A percentile compares a stretch with the other conserved stretches of the same genome.
Conservation (phyloP, 2,113 vertebrate species). For the Pteruthius melanotis region DNA sequence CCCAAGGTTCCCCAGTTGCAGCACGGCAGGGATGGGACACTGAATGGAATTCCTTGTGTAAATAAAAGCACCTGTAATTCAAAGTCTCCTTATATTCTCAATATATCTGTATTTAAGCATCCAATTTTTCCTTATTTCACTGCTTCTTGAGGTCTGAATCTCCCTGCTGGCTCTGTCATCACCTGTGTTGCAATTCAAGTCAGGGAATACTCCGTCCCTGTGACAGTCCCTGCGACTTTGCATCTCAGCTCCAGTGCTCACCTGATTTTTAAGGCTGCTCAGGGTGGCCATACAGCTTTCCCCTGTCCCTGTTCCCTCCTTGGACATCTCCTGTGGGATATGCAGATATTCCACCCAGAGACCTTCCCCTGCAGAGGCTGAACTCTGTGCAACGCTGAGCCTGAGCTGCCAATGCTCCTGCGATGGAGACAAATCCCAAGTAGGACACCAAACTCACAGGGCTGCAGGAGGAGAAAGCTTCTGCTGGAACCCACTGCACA, state of each 20-base stretch:
- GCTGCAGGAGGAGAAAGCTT: not conserved
- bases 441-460: constrained; percentile 21
- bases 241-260: not conserved
- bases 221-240: not conserved
- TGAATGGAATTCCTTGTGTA: accelerated
- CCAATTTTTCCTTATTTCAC: not conserved
- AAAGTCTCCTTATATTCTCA: not conserved
- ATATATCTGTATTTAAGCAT: not conserved
- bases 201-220: not conserved
- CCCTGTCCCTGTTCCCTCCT: not conserved
- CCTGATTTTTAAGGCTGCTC: not conserved
- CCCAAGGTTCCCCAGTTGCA: not conserved
- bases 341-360: not conserved
- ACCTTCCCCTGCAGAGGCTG: not conserved
- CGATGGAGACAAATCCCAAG: constrained; percentile 14
- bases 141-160: not conserved
- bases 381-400: not conserved
- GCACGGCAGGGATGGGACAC: not conserved
- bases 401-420: not conserved
- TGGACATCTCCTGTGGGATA: not conserved
- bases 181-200: not conserved
- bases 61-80: accelerated
- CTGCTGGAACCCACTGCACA: constrained; percentile 20
- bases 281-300: not conserved
- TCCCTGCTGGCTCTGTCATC: not conserved